Evolutionary conservation across 2,888 invertebrate genomes (phyloP), one percentile per base, ranked within the genome.

Genomic region (Caenorhabditis sp.): DNA sequence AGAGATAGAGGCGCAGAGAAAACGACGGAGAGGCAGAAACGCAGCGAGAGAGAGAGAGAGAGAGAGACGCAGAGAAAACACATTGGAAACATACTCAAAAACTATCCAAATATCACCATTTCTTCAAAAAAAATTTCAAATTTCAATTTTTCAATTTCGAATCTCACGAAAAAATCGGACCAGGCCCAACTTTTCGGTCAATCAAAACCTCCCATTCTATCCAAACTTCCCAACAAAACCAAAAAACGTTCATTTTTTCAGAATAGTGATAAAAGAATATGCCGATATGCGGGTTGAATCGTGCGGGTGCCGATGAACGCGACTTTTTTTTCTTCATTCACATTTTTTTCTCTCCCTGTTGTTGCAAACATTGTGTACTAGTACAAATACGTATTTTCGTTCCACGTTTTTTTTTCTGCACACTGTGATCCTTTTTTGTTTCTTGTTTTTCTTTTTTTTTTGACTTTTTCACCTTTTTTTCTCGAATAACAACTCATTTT

Each of bases 181-280:
- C n/a, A n/a, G n/a, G n/a, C n/a, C n/a, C n/a, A n/a, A n/a, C n/a
- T n/a, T n/a, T n/a, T n/a, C n/a, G n/a, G n/a, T n/a, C n/a, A n/a
- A n/a, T n/a, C n/a, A 36, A 36, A 36, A 36, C 36, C 12, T 36
- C 36, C 10, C 4, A 3, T 21, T 17, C 5, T 19, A 1, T 49
- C 10, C n/a, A 2, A 21, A 21, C 17, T n/a, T 0, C 14, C n/a
- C n/a, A n/a, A 21, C 53, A 6, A 4, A 14, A 27, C 23, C 21
- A 17, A 53, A n/a, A 26, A 61, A 62, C 12, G 93, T 94, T 90
- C 92, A 93, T 31, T 4, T 10, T 89, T 93, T 93, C 89, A 95
- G 94, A 90, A 95, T 97, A 88, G 95, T 96, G 89, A 92, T 99
- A 87, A 97, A 97, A 91, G 96, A 94, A 91, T 99, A 99, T 68